Percentiles rank a stretch among this genome's conserved stretches.
These are phyloP conservation scores for Drosophila ustulata DNA, from an alignment of 2,888 invertebrate species.

Conservation along the genomic window DNA sequence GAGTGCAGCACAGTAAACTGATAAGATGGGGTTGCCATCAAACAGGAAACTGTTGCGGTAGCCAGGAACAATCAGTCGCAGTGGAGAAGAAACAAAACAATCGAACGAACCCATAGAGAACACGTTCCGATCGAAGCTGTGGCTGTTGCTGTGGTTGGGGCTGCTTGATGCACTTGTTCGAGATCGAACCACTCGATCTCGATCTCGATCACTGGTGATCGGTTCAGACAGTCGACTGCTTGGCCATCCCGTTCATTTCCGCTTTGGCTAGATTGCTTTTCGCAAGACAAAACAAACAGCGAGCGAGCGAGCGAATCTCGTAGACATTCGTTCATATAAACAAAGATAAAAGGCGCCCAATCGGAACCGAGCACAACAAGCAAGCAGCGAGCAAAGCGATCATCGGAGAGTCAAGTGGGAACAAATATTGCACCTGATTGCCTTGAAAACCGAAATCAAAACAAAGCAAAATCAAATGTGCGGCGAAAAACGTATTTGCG, in stretches of 20 bases:
- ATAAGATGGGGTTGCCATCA: conserved; percentile 52
- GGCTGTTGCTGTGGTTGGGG: conserved; percentile 4
- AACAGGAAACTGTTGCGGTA: conserved; percentile 62
- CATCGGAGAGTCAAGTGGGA: conserved; percentile 43
- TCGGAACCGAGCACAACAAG: conserved; percentile 62
- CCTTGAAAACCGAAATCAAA: conserved; percentile 73
- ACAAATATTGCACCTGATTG: conserved; percentile 76
- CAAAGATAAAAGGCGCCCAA: conserved; percentile 68
- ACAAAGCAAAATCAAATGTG: conserved; percentile 68
- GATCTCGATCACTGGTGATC: conserved; percentile 40
- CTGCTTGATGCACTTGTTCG: conserved; percentile 67
- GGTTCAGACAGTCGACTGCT: conserved; percentile 4
- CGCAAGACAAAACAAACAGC: conserved; percentile 27
- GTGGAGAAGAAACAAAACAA: conserved; percentile 24
- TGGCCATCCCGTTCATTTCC: conserved; percentile 68
- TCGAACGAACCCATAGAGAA: conserved; percentile 59
- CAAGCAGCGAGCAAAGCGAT: conserved; percentile 20
- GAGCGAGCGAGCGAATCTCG: conserved; percentile 31
- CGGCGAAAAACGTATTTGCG: conserved; percentile 58
- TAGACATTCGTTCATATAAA: conserved; percentile 26
- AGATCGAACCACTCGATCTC: conserved; percentile 56
- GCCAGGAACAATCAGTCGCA: conserved; percentile 6
- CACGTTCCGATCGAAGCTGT: conserved; percentile 48
- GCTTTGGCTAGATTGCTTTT: conserved; percentile 64
- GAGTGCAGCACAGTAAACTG: conserved; percentile 42